Evolutionary conservation across 2,888 invertebrate species (phyloP).

Genomic region (Formica aserva): DNA sequence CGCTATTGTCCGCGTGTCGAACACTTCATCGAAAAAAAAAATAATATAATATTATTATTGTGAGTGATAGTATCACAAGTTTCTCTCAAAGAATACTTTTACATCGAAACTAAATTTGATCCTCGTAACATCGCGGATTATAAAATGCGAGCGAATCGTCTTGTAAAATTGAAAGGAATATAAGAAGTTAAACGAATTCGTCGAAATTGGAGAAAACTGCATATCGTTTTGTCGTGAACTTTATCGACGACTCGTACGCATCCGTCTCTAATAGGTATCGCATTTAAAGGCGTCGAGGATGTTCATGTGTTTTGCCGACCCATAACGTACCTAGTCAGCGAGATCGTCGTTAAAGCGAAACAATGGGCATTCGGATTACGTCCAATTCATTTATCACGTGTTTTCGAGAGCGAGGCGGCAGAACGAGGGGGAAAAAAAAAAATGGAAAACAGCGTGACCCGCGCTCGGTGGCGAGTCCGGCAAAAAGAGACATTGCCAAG

Average conservation of each 20-base stretch:
- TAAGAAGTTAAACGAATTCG: conserved; percentile 9
- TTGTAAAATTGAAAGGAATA: conserved; percentile 31
- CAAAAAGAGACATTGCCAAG: conserved; percentile 59
- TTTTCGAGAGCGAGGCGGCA: conserved; percentile 52
- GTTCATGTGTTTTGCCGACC: conserved; percentile 60
- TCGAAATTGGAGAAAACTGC: conserved; percentile 36
- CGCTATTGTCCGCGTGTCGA: not conserved
- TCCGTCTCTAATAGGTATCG: conserved; percentile 58
- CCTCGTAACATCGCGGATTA: not conserved
- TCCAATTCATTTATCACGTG: conserved; percentile 75
- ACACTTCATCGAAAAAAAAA: not conserved
- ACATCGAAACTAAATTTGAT: conserved; percentile 6
- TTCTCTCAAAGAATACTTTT: not conserved
- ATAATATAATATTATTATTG: conserved; percentile 7
- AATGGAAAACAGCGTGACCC: conserved; percentile 65
- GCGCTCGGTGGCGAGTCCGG: conserved; percentile 43
- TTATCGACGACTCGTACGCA: conserved; percentile 20
- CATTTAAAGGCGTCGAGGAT: conserved; percentile 68
- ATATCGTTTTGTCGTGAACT: conserved; percentile 56
- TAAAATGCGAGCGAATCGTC: not conserved
- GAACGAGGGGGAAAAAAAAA: conserved; percentile 53
- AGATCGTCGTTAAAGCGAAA: conserved; percentile 73
- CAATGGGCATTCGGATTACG: conserved; percentile 77
- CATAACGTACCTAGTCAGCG: conserved; percentile 51
- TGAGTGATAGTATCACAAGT: not conserved